A percentile compares a stretch with the other conserved stretches of the same genome.
Conservation (phyloP, 2,797 vertebrate species). For the Hypotaenidia okinawae region DNA sequence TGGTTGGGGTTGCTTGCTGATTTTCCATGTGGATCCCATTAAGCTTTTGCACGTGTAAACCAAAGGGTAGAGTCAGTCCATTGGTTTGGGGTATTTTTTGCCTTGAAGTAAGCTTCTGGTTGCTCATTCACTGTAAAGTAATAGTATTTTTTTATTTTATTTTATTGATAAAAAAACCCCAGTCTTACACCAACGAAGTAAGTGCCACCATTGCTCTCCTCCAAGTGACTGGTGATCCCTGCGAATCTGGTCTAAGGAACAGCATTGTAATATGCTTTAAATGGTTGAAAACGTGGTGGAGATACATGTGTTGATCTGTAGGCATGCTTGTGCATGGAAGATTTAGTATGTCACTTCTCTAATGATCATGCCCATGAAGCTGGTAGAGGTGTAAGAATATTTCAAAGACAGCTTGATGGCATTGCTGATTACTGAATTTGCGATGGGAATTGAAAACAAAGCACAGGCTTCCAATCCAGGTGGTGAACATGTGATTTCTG, state of each 20-base stretch:
- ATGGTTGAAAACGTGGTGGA: neutral
- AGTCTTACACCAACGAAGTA: neutral
- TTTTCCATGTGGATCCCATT: conserved; percentile 36
- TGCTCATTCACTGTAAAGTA: neutral
- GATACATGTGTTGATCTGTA: neutral
- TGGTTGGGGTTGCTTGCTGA: neutral
- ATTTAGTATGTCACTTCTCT: neutral
- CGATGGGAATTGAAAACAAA: neutral
- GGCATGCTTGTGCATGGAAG: neutral
- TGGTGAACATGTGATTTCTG: neutral
- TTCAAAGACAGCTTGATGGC: conserved; percentile 8
- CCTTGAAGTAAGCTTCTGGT: neutral
- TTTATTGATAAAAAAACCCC: neutral
- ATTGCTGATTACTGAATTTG: neutral
- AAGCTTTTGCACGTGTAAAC: neutral
- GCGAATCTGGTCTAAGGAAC: neutral
- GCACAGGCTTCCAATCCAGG: neutral
- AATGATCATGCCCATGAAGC: neutral
- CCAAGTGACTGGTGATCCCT: neutral
- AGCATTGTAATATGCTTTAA: neutral
- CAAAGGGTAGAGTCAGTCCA: accelerated
- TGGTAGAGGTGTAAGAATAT: neutral
- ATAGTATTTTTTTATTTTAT: neutral
- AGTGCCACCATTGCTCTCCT: neutral
- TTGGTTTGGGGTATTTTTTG: neutral